Base-by-base conservation (phyloP, 2,888 invertebrate species). In the Patella pellucida region DNA sequence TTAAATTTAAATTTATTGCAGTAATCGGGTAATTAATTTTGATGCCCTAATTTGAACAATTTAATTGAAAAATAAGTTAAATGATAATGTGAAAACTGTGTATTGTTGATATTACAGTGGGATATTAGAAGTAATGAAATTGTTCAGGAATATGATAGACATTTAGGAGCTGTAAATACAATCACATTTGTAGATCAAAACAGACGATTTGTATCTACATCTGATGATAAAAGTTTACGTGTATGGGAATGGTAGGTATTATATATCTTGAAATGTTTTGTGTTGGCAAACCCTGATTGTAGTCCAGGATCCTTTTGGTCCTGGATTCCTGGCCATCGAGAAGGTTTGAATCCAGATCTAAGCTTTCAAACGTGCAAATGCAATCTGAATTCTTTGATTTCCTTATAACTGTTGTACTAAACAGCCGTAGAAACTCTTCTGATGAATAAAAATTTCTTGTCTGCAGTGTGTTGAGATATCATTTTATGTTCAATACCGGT, bases 121-220 rank as follows among this genome's bases (percentile, higher is more conserved):
- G 99, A 99, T 91, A 95, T 94, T 1, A 93, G 99, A 19, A 95
- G 95, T 78, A 97, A 97, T 27, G 98, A 98, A 91, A 95, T 98
- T 84, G 97, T 96, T 0, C 97, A 99, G 91, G 98, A 99, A 91
- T 99, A 99, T 91, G 99, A 99, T 92, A 93, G 99, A 1, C 99
- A 99, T 93, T 93, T 99, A 81, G 99, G 99, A 11, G 98, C 99
- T 2, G 99, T 99, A 1, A 99, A 99, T 91, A 95, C 97, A 0
- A 98, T 99, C 86, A 99, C 99, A 0, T 99, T 99, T 92, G 98
- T 99, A 1, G 99, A 99, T 91, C 97, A 98, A 88, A 99, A 99
- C 92, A 93, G 99, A 50, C 92, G 99, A 85, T 99, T 99, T 92
- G 98, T 99, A 4, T 97, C 99, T 19, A 99, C 99, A 0, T 99